Percentiles rank a stretch among this genome's conserved stretches.
These are phyloP conservation scores for Ranitomeya variabilis DNA, from an alignment of 2,113 vertebrate species.

Conservation along the genomic window DNA sequence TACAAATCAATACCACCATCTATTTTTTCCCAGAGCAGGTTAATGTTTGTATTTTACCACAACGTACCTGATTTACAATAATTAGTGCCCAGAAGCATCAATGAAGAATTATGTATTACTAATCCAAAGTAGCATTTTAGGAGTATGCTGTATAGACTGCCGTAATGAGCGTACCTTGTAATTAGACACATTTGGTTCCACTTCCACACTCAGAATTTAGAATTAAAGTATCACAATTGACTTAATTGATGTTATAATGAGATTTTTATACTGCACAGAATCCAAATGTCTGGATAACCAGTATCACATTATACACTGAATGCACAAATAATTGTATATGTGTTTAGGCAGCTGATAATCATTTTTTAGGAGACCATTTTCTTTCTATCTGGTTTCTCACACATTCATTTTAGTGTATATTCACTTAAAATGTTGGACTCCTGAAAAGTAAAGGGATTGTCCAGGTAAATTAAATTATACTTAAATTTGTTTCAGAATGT, in stretches of 20 bases:
- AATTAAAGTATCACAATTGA: slow-evolving; percentile 1
- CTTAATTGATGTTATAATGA: slow-evolving; percentile 28
- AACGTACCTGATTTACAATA: not conserved
- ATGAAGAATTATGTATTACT: not conserved
- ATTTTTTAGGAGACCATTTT: not conserved
- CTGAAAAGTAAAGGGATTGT: no score
- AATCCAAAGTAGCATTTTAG: not conserved
- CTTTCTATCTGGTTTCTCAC: no score
- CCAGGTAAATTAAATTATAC: no score
- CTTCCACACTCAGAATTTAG: not conserved
- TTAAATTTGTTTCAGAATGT: no score
- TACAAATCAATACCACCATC: not conserved
- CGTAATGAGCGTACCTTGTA: not conserved
- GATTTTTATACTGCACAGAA: not conserved
- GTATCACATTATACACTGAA: not conserved
- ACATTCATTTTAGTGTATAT: no score
- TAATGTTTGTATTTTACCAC: not conserved
- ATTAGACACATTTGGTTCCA: not conserved
- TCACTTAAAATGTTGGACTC: no score
- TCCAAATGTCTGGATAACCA: not conserved
- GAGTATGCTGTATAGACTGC: not conserved
- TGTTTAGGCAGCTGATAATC: not conserved
- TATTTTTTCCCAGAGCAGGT: not conserved
- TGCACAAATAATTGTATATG: not conserved
- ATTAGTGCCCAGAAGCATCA: not conserved